Percentiles rank a stretch among this genome's conserved stretches.
These are phyloP conservation scores for Australoheros facetus DNA, from an alignment of 2,797 vertebrate species.

Conservation along the genomic window DNA sequence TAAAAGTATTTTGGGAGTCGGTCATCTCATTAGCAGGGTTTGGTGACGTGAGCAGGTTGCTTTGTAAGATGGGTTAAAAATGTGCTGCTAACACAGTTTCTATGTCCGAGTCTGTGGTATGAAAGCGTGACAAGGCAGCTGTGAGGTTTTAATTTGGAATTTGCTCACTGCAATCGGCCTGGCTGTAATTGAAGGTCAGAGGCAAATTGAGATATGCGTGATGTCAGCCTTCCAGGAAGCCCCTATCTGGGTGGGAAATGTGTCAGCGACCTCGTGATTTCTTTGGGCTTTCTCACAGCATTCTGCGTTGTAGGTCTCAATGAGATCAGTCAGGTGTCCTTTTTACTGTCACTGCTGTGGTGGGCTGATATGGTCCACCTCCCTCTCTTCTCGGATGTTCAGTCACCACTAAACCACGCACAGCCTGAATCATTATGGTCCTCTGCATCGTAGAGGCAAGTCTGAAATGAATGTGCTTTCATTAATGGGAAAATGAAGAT, in stretches of 20 bases:
- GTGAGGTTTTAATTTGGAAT: slow-evolving; percentile 12
- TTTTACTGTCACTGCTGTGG: slow-evolving; percentile 42
- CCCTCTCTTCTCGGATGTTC: slow-evolving; percentile 52
- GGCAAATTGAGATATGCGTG: not conserved
- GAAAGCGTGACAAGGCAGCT: fast-evolving
- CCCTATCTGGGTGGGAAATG: slow-evolving; percentile 16
- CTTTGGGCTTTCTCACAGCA: slow-evolving; percentile 1
- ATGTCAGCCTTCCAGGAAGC: slow-evolving; percentile 47
- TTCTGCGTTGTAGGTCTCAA: not conserved
- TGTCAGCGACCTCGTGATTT: not conserved
- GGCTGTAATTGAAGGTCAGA: not conserved
- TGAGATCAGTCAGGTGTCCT: not conserved
- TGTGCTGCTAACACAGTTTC: not conserved
- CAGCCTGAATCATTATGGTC: slow-evolving; percentile 25
- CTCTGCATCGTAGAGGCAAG: not conserved
- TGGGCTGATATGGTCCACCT: not conserved
- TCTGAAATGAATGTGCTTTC: slow-evolving; percentile 35
- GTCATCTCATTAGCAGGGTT: not conserved
- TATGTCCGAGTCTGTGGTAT: not conserved
- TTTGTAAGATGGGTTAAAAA: not conserved
- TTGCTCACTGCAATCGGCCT: not conserved
- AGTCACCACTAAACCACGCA: not conserved
- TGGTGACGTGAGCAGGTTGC: not conserved
- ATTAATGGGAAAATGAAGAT: not conserved
- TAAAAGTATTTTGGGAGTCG: not conserved